Conservation (phyloP, 2,888 invertebrate genomes). For the Ormyrus thymus region DNA sequence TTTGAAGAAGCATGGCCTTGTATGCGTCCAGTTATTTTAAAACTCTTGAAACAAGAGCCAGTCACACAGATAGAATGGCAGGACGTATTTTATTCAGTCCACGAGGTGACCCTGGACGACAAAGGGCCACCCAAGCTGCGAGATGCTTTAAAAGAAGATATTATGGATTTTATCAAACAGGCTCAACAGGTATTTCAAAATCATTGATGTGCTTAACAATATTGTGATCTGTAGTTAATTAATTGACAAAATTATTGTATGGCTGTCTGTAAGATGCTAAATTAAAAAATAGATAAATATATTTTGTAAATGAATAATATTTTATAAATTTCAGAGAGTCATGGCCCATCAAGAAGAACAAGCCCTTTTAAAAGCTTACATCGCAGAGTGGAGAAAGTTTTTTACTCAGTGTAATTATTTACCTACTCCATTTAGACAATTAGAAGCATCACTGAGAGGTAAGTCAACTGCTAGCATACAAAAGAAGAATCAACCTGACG, state of each 20-base stretch:
- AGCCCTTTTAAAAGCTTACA: constrained; percentile 96
- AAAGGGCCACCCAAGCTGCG: constrained; percentile 92
- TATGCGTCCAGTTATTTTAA: constrained; percentile 95
- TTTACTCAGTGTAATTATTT: constrained; percentile 98
- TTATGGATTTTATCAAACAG: constrained; percentile 94
- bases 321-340: constrained; percentile 78
- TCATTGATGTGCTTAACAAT: constrained; percentile 15
- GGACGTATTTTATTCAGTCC: constrained; percentile 96
- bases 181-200: constrained; percentile 82
- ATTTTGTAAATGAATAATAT: constrained; percentile 12
- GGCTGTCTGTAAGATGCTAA: no score
- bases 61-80: constrained; percentile 98
- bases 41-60: constrained; percentile 93
- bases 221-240: neutral
- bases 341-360: constrained; percentile 95
- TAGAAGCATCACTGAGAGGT: constrained; percentile 90
- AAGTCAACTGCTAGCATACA: constrained; percentile 76
- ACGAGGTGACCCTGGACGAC: constrained; percentile 95
- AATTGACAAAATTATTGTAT: neutral
- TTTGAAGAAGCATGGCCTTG: constrained; percentile 98
- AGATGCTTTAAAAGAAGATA: constrained; percentile 92
- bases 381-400: constrained; percentile 98
- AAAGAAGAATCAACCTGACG: constrained; percentile 80
- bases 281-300: neutral
- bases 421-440: constrained; percentile 95